These are phyloP conservation scores for Malurus elegans DNA, from an alignment of 2,113 vertebrate genomes.

Conservation along the genomic window DNA sequence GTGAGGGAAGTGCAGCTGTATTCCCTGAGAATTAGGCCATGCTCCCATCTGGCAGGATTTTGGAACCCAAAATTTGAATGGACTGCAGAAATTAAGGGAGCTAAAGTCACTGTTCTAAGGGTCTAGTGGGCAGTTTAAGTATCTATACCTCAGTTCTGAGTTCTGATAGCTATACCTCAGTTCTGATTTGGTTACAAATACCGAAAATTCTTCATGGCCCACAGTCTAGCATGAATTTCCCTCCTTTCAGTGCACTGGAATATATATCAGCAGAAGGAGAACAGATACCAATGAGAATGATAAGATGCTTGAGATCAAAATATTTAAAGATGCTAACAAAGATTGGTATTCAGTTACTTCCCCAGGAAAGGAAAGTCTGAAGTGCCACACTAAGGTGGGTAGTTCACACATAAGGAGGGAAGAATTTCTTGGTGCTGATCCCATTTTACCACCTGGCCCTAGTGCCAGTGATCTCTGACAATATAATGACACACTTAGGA, in stretches of 20 bases:
- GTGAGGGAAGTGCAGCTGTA: background rate
- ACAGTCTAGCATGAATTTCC: background rate
- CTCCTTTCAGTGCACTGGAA: background rate
- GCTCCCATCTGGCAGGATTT: background rate
- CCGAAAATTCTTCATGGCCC: background rate
- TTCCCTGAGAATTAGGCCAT: background rate
- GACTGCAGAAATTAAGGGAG: background rate
- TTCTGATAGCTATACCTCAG: background rate
- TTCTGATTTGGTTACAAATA: background rate
- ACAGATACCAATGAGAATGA: background rate
- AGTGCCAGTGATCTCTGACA: background rate
- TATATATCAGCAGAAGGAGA: background rate
- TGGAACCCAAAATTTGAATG: background rate
- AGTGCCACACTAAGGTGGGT: background rate
- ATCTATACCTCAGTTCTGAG: background rate
- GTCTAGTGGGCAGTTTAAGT: background rate
- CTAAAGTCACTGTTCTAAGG: background rate
- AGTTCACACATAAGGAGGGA: background rate
- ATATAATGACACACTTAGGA: background rate
- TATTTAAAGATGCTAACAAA: background rate
- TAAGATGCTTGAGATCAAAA: background rate
- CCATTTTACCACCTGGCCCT: background rate
- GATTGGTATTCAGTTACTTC: background rate
- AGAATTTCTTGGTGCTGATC: background rate
- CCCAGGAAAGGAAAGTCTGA: background rate